Conservation (phyloP, 1,140 invertebrate genomes). For the Drosophila nasuta region DNA sequence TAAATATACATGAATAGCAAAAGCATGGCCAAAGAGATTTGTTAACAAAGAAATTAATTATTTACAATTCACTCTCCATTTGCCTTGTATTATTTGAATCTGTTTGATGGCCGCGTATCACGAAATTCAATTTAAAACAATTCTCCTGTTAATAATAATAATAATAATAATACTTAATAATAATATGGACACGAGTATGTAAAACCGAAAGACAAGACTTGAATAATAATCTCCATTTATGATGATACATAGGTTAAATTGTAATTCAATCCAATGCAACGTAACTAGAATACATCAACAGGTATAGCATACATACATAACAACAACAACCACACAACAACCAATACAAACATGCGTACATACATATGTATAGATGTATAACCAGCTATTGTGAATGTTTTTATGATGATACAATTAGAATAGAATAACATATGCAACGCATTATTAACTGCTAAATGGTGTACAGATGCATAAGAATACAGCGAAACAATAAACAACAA, state of each 20-base stretch:
- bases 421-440: slow-evolving; percentile 33
- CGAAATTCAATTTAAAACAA: slow-evolving; percentile 19
- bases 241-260: slow-evolving; percentile 56
- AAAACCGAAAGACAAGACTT: slow-evolving; percentile 72
- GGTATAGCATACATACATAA: slow-evolving; percentile 25
- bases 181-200: slow-evolving; percentile 30
- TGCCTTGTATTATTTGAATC: slow-evolving; percentile 41
- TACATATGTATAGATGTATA: slow-evolving; percentile 42
- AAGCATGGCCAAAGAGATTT: slow-evolving; percentile 79
- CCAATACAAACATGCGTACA: slow-evolving; percentile 7
- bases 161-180: slow-evolving; percentile 4
- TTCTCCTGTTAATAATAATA: slow-evolving; percentile 48
- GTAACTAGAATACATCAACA: slow-evolving; percentile 39
- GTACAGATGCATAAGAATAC: slow-evolving; percentile 36
- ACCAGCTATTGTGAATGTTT: slow-evolving; percentile 65
- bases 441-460: slow-evolving; percentile 33
- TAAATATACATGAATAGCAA: slow-evolving; percentile 44
- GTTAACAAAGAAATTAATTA: slow-evolving; percentile 65
- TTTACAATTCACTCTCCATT: slow-evolving; percentile 37
- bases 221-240: slow-evolving; percentile 58
- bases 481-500: slow-evolving; percentile 36
- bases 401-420: slow-evolving; percentile 54
- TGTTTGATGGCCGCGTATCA: slow-evolving; percentile 20
- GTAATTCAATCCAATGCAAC: slow-evolving; percentile 58
- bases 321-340: slow-evolving; percentile 25